phyloP scores from a whole-genome alignment of 2,113 vertebrate genomes.

The Morphnarchus princeps region DNA sequence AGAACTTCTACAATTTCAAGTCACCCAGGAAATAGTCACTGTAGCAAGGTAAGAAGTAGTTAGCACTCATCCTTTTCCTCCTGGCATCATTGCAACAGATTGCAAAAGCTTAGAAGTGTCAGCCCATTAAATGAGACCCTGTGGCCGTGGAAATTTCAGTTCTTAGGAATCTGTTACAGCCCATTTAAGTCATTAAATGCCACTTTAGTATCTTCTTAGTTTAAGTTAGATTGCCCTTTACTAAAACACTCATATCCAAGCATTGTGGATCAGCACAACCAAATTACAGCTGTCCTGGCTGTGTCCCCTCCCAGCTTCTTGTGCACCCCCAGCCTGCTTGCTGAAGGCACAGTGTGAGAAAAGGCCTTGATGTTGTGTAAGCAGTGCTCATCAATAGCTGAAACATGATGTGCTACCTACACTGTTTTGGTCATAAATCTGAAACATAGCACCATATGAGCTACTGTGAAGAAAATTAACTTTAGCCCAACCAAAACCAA shows the following conservation, averaged over 20 bases:
- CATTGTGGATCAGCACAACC: neutral
- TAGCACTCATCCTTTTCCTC: neutral
- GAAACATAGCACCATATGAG: rapidly evolving
- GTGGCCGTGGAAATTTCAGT: neutral
- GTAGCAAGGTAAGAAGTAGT: neutral
- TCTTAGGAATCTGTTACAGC: neutral
- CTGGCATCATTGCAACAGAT: neutral
- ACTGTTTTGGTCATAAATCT: neutral
- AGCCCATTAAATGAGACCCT: neutral
- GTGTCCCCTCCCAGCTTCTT: neutral
- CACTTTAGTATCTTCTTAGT: neutral
- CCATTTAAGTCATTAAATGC: neutral
- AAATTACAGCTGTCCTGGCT: neutral
- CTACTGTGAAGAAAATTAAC: neutral
- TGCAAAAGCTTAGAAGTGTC: neutral
- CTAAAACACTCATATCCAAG: neutral
- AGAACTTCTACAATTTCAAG: neutral
- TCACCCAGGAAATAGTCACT: neutral
- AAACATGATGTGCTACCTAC: rapidly evolving
- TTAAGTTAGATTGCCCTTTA: neutral
- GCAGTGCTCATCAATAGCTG: neutral
- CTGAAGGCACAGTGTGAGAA: neutral
- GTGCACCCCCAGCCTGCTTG: neutral
- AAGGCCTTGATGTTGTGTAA: neutral
- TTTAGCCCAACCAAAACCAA: neutral